Base-by-base conservation (phyloP, 2,888 invertebrate genomes). In the Caenorhabditis becei region DNA sequence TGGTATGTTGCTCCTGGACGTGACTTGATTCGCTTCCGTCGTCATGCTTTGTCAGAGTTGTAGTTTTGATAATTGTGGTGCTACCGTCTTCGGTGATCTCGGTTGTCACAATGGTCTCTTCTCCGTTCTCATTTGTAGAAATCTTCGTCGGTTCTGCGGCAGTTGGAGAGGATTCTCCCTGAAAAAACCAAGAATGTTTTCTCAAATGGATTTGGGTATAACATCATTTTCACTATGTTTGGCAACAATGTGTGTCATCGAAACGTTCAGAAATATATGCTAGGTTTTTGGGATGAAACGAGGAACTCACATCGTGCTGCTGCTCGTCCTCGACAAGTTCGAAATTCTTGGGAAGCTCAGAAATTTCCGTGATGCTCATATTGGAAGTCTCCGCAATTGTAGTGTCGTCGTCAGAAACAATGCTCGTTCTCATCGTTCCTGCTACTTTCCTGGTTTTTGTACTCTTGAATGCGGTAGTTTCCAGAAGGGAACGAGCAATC, bases 1-100 rank as follows among this genome's bases (percentile, higher is more conserved):
- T 77, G 35, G 83, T 78, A 44, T n/a, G n/a, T n/a, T 85, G 71
- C 59, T 85, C 83, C 49, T 85, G 85, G 10, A 85, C 75, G 23
- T 81, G 20, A 2, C 79, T 83, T 0, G 80, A 77, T 32, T 85
- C 85, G 16, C 63, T 72, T 44, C 83, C 85, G 63, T 85, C 85
- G 1, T 78, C 74, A 47, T 85, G 85, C 41, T 82, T 82, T 0
- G 83, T 85, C 14, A 83, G 69, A 1, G 83, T 83, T 5, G 83
- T 83, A 2, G 83, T 83, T n/a, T 79, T 77, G 8, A 83, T 32
- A 7, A 63, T 80, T n/a, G 41, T 59, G 10, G 78, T 77, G 23
- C 77, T 79, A 8, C 77, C 83, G n/a, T 83, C 75, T 8, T 82
- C 77, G 23, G 74, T 80, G 53, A 82, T 66, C 51, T 84, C 84